Percentiles rank a stretch among this genome's conserved stretches.
Conservation (phyloP, 2,797 vertebrate genomes). For the Cygnus olor region DNA sequence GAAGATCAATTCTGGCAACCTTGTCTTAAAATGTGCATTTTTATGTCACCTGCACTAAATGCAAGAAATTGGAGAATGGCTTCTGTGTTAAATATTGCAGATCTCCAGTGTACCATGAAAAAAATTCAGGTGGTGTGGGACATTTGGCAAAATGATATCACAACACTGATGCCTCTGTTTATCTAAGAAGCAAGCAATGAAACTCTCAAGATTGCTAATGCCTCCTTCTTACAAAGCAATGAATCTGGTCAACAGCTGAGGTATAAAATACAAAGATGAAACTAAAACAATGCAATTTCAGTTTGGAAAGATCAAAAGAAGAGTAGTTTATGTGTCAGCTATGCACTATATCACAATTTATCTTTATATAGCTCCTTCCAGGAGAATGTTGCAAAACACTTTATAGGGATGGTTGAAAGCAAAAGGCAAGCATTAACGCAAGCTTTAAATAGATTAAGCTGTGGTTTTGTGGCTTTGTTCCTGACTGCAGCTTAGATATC, state of each 20-base stretch:
- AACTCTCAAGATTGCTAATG: not conserved
- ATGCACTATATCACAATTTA: not conserved
- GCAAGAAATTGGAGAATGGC: constrained; percentile 25
- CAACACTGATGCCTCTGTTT: not conserved
- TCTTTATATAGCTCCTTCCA: not conserved
- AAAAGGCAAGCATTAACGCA: not conserved
- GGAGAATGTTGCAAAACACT: constrained; percentile 3
- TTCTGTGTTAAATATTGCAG: constrained; percentile 28
- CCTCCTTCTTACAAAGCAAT: constrained; percentile 51
- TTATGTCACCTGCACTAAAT: constrained; percentile 61
- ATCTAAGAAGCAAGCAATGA: constrained; percentile 26
- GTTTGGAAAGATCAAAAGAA: not conserved
- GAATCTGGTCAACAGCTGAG: constrained; percentile 19
- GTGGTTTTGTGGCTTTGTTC: not conserved
- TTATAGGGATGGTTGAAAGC: not conserved
- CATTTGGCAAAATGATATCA: not conserved
- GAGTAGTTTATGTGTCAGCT: not conserved
- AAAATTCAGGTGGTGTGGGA: constrained; percentile 37
- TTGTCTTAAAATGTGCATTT: constrained; percentile 68
- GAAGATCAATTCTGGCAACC: constrained; percentile 62
- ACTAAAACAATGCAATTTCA: not conserved
- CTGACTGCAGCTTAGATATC: not conserved
- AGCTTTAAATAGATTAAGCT: not conserved
- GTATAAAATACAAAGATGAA: not conserved
- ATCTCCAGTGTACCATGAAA: not conserved